These are phyloP conservation scores for Gnathonemus longibarbis DNA, from an alignment of 2,113 vertebrate genomes.

Conservation along the genomic window DNA sequence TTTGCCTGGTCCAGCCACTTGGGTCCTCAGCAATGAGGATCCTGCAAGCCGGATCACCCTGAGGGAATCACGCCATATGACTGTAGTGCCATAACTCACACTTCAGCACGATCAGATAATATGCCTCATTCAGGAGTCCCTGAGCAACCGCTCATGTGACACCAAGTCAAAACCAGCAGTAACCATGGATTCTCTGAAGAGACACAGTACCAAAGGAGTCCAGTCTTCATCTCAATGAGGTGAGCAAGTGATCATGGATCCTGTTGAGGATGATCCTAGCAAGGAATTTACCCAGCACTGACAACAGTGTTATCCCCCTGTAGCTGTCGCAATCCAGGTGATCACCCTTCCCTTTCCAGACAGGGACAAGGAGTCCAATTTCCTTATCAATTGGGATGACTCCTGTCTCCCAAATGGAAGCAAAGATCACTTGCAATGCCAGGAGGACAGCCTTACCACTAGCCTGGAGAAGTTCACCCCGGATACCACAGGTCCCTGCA, in stretches of 20 bases:
- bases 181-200: neutral
- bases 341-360: neutral
- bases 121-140: neutral
- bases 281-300: neutral
- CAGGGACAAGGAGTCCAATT: neutral
- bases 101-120: neutral
- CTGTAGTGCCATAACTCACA: neutral
- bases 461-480: neutral
- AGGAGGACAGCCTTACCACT: neutral
- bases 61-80: neutral
- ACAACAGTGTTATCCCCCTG: neutral
- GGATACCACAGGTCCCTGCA: too few species aligned
- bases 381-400: neutral
- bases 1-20: neutral
- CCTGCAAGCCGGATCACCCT: neutral
- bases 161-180: neutral
- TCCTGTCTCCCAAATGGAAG: neutral
- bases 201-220: neutral
- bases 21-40: neutral
- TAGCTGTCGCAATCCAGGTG: neutral
- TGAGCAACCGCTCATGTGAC: neutral
- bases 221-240: neutral
- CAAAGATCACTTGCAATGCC: neutral
- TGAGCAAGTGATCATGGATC: neutral
- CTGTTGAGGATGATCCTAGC: neutral